Evolutionary conservation across 2,888 invertebrate genomes (phyloP).

Genomic region (Archaeoteleia sp.): DNA sequence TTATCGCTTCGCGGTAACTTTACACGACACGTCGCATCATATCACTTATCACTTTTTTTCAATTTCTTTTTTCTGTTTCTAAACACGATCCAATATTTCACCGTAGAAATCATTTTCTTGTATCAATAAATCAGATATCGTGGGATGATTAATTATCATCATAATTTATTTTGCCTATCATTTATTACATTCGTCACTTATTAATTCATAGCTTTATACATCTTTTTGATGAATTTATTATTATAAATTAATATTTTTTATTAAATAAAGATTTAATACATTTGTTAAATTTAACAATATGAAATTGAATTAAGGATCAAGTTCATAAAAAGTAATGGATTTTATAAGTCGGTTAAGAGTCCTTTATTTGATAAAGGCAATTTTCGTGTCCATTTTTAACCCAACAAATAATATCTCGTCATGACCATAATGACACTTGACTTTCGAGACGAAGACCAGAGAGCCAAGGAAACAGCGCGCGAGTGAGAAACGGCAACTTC

Average conservation of each 20-base stretch:
- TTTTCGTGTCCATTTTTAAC: conserved; percentile 13
- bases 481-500: conserved; percentile 23
- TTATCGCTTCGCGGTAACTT: conserved; percentile 45
- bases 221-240: too few relatives aligned
- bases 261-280: too few relatives aligned
- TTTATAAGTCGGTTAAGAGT: too few relatives aligned
- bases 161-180: too few relatives aligned
- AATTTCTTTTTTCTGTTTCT: conserved; percentile 21
- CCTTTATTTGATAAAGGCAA: conserved; percentile 36
- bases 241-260: too few relatives aligned
- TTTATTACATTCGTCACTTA: too few relatives aligned
- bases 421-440: conserved; percentile 59
- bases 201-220: too few relatives aligned
- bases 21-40: conserved; percentile 33
- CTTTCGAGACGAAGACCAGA: conserved; percentile 59
- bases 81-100: conserved; percentile 20
- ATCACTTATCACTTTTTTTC: conserved; percentile 34
- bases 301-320: too few relatives aligned
- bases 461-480: conserved; percentile 22
- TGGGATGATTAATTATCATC: conserved; percentile 18
- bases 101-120: conserved; percentile 14
- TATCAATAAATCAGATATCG: conserved; percentile 29
- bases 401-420: conserved; percentile 41
- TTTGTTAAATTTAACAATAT: too few relatives aligned
- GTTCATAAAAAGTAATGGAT: too few relatives aligned